These are phyloP conservation scores for Xanthia icteritia DNA, from an alignment of 2,888 invertebrate genomes.

Conservation along the genomic window DNA sequence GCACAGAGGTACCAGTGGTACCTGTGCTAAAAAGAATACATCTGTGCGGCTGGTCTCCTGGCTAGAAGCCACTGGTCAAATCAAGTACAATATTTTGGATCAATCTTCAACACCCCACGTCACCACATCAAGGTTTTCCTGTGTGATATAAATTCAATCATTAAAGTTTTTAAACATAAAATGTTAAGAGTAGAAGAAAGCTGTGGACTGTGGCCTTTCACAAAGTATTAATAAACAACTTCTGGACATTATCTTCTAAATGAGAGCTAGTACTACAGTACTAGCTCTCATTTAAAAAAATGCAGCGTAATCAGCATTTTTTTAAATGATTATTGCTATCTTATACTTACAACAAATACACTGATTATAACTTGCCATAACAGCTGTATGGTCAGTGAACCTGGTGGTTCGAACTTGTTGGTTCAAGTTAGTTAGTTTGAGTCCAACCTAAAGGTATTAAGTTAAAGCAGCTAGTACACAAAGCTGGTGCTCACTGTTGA, in stretches of 20 bases:
- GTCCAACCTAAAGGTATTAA: not conserved
- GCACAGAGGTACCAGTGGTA: too few relatives aligned
- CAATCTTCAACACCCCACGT: not conserved
- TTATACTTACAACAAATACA: not conserved
- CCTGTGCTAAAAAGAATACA: not conserved
- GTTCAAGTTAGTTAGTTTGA: not conserved
- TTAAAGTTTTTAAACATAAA: not conserved
- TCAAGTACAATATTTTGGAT: not conserved
- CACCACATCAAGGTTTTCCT: not conserved
- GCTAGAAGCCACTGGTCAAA: too few relatives aligned
- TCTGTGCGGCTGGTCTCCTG: not conserved
- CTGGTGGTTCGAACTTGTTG: too few relatives aligned
- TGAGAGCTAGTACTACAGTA: not conserved
- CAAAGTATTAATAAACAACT: not conserved
- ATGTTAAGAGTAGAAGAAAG: not conserved
- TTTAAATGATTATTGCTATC: not conserved
- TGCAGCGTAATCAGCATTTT: not conserved
- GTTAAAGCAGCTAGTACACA: conserved; percentile 7
- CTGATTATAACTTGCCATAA: not conserved
- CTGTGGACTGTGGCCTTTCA: not conserved
- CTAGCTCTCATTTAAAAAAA: too few relatives aligned
- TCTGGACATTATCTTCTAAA: not conserved
- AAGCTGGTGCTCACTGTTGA: conserved; percentile 96
- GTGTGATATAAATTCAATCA: not conserved
- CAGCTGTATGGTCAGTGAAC: not conserved